Base-by-base conservation (phyloP, 2,888 invertebrate genomes). In the Acanthopleura granulata region DNA sequence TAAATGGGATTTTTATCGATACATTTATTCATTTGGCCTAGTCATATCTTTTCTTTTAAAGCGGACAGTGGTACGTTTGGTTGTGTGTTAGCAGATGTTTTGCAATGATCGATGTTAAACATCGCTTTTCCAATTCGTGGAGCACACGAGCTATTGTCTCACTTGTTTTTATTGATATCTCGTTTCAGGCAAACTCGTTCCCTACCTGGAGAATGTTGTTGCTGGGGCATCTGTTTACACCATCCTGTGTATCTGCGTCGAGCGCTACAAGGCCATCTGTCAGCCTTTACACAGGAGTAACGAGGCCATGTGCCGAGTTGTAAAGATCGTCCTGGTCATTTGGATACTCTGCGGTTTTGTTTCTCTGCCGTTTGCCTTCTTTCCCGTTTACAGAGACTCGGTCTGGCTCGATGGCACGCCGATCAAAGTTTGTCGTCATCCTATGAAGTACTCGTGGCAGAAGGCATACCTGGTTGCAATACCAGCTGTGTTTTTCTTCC, bases 161-260 rank as follows among this genome's bases (percentile, higher is more conserved):
- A 49, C 62, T 50, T 72, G 18, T 14, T 69, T 18, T 18, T 50
- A 16, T 62, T 30, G 61, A 30, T n/a, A 16, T 29, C 57, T 75
- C 79, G 92, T 85, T 92, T 61, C 93, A 97, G 97, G 97, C 92
- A 95, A 96, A 90, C 94, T 95, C 25, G 96, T 97, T 9, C 97
- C 97, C 0, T 97, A 97, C 90, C 94, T 97, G 76, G 97, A 97
- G 91, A 91, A 96, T 88, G 95, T 96, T 0, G 97, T 97, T 29
- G 96, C 97, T 0, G 96, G 97, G 89, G 96, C 97, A 30, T 97
- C 97, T 49, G 96, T 97, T 4, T 92, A 97, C 72, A 97, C 97
- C 61, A 97, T 97, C 85, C 91, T 97, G 85, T 97, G 97, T 76
- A 97, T 97, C 90, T 96, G 96, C 72, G 95, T 97, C 90, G 97